phyloP scores from a whole-genome alignment of 2,113 vertebrate genomes.

The Chloebia gouldiae region DNA sequence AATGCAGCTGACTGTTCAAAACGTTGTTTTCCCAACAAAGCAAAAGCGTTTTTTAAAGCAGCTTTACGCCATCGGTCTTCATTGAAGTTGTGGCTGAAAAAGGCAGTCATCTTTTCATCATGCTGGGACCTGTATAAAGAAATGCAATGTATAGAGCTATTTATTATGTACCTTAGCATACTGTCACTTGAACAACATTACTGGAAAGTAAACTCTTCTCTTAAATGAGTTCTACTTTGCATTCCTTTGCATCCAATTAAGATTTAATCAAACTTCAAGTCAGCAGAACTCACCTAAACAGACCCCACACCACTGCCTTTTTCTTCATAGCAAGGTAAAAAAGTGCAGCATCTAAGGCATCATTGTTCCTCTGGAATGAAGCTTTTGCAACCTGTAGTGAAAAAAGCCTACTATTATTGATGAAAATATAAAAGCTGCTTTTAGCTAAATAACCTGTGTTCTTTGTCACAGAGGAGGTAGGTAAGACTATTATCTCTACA shows the following conservation, averaged over 20 bases:
- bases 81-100: constrained; percentile 97
- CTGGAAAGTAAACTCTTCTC: neutral
- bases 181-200: neutral
- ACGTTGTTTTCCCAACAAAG: constrained; percentile 95
- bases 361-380: constrained; percentile 93
- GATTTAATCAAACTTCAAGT: neutral
- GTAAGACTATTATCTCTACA: neutral
- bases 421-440: neutral
- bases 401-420: neutral
- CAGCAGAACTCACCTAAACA: constrained; percentile 85
- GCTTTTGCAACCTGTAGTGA: constrained; percentile 86
- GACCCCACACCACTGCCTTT: constrained; percentile 96
- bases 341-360: constrained; percentile 94
- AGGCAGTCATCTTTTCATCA: constrained; percentile 97
- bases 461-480: neutral
- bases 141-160: neutral
- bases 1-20: constrained; percentile 98
- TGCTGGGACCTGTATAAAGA: constrained; percentile 85
- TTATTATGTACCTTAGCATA: neutral
- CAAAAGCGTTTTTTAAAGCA: constrained; percentile 97
- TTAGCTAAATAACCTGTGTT: neutral
- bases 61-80: constrained; percentile 98
- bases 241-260: neutral
- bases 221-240: neutral
- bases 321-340: constrained; percentile 99